These are phyloP conservation scores for Polypterus bichir DNA, from an alignment of 2,113 vertebrate genomes.

Conservation along the genomic window DNA sequence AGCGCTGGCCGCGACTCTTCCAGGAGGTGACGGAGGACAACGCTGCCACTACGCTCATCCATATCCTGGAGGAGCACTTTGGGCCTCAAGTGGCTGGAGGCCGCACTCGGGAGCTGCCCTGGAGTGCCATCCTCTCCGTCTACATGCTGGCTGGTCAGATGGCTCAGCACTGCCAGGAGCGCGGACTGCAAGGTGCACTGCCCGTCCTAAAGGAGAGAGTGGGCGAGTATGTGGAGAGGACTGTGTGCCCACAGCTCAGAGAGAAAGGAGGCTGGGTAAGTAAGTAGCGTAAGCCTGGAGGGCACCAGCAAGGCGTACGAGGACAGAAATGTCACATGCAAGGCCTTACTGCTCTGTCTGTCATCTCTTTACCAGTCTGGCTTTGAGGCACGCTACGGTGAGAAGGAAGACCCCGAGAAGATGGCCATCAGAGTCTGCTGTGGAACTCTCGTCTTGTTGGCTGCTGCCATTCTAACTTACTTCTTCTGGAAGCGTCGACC, in stretches of 20 bases:
- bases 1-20: slow-evolving; percentile 54
- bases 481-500: slow-evolving; percentile 28
- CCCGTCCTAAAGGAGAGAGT: slow-evolving; percentile 42
- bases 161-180: slow-evolving; percentile 48
- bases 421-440: slow-evolving; percentile 37
- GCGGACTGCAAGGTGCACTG: slow-evolving; percentile 33
- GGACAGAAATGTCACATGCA: background rate
- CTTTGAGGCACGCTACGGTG: slow-evolving; percentile 39
- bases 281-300: background rate
- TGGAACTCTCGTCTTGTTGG: slow-evolving; percentile 36
- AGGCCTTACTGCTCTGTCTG: background rate
- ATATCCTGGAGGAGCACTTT: slow-evolving; percentile 52
- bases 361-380: slow-evolving; percentile 29
- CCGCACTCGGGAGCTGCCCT: slow-evolving; percentile 36
- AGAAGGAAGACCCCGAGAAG: slow-evolving; percentile 37
- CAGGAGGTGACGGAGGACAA: slow-evolving; percentile 39
- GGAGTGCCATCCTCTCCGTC: slow-evolving; percentile 50
- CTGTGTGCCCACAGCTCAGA: slow-evolving; percentile 48
- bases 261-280: slow-evolving; percentile 53
- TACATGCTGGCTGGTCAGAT: slow-evolving; percentile 56
- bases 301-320: background rate
- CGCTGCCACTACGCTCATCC: slow-evolving; percentile 37
- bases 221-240: slow-evolving; percentile 47
- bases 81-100: slow-evolving; percentile 21
- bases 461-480: slow-evolving; percentile 28